Conservation (phyloP, 2,888 invertebrate genomes). For the Cryptocephalus primarius region DNA sequence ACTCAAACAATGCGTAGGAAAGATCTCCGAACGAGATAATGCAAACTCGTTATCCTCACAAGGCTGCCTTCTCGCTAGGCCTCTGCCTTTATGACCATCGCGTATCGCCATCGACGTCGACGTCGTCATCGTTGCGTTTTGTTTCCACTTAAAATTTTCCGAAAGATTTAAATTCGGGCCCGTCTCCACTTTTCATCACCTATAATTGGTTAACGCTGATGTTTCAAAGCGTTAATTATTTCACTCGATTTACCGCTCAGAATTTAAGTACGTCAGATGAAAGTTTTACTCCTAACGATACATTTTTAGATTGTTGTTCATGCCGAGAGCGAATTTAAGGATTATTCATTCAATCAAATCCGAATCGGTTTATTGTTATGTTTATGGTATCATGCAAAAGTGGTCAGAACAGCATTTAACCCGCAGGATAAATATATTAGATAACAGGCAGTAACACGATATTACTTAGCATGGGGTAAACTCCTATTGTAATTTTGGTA, state of each 20-base stretch:
- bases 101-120: too few species aligned
- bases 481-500: too few species aligned
- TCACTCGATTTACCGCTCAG: conserved; percentile 19
- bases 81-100: conserved; percentile 3
- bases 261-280: conserved; percentile 18
- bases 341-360: too few species aligned
- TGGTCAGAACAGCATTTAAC: too few species aligned
- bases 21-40: conserved; percentile 17
- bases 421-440: too few species aligned
- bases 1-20: conserved; percentile 18
- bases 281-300: conserved; percentile 11
- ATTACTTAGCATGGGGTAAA: too few species aligned
- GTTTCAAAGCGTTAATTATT: conserved; percentile 21
- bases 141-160: conserved; percentile 18
- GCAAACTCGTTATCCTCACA: conserved; percentile 9
- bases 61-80: background rate
- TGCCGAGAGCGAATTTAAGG: too few species aligned
- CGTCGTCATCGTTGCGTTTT: background rate
- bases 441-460: too few species aligned
- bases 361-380: too few species aligned
- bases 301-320: background rate
- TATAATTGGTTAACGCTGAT: conserved; percentile 21
- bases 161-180: conserved; percentile 14
- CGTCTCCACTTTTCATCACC: conserved; percentile 19
- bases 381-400: too few species aligned